phyloP scores from a whole-genome alignment of 2,797 vertebrate species.

The Characodon lateralis region DNA sequence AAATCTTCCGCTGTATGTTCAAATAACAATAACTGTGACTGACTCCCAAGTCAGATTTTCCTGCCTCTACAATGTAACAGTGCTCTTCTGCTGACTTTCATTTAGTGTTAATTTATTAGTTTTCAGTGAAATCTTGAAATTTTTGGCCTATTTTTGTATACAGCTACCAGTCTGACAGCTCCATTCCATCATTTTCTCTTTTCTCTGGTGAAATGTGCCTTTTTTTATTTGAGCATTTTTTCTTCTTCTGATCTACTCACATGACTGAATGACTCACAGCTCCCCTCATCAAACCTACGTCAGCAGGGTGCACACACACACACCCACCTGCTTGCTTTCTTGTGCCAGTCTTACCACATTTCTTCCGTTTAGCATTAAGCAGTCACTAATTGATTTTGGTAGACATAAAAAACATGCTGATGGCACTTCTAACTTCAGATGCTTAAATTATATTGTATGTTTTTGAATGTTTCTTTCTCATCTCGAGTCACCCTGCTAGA shows the following conservation, averaged over 20 bases:
- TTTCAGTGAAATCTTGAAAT: background rate
- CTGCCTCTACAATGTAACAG: slow-evolving; percentile 4
- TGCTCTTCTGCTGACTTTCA: slow-evolving; percentile 8
- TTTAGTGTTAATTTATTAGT: background rate
- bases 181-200: background rate
- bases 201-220: slow-evolving; percentile 21
- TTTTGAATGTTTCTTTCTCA: slow-evolving; percentile 7
- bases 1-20: background rate
- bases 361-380: slow-evolving; percentile 47
- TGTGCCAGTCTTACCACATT: slow-evolving; percentile 48
- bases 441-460: slow-evolving; percentile 3
- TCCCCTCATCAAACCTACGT: slow-evolving; percentile 55
- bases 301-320: slow-evolving; percentile 37
- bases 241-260: slow-evolving; percentile 37
- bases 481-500: background rate
- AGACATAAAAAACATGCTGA: slow-evolving; percentile 34
- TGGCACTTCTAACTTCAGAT: slow-evolving; percentile 37
- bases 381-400: slow-evolving; percentile 1
- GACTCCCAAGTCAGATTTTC: no score
- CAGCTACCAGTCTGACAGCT: slow-evolving; percentile 2
- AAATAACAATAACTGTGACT: background rate
- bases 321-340: slow-evolving; percentile 35
- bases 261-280: slow-evolving; percentile 63
- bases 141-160: slow-evolving; percentile 3
- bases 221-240: slow-evolving; percentile 17